A percentile compares a stretch with the other conserved stretches of the same genome.
These are phyloP conservation scores for Syrrhaptes paradoxus DNA, from an alignment of 2,113 vertebrate species.

Conservation along the genomic window DNA sequence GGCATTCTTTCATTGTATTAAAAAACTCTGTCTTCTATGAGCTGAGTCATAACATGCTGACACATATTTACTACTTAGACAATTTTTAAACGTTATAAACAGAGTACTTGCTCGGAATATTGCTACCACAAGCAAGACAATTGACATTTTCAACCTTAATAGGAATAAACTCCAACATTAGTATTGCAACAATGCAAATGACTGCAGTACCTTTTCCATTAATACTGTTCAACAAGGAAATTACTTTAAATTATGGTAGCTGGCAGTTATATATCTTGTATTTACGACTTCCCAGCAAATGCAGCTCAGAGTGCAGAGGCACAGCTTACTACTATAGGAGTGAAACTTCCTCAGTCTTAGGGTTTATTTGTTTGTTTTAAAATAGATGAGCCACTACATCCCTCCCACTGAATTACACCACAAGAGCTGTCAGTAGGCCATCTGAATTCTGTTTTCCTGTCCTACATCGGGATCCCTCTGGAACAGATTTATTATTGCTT, in stretches of 20 bases:
- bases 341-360: background rate
- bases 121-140: conserved; percentile 30
- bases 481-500: conserved; percentile 20
- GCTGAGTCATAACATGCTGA: conserved; percentile 59
- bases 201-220: conserved; percentile 18
- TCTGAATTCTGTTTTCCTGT: background rate
- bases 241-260: conserved; percentile 34
- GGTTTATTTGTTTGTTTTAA: conserved; percentile 34
- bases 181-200: conserved; percentile 26
- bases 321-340: background rate
- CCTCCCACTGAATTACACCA: conserved; percentile 3
- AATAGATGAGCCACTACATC: background rate
- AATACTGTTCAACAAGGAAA: conserved; percentile 38
- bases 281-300: conserved; percentile 20
- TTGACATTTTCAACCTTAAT: conserved; percentile 43
- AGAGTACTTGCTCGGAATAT: conserved; percentile 21
- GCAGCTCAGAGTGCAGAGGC: background rate
- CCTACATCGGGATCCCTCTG: background rate
- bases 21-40: conserved; percentile 44
- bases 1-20: conserved; percentile 43
- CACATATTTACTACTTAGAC: conserved; percentile 39
- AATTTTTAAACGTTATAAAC: conserved; percentile 44
- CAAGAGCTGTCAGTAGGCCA: conserved; percentile 1
- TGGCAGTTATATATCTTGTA: background rate
- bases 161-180: conserved; percentile 24